These are phyloP conservation scores for Hoplodrina blanda DNA, from an alignment of 2,888 invertebrate species.

Conservation along the genomic window DNA sequence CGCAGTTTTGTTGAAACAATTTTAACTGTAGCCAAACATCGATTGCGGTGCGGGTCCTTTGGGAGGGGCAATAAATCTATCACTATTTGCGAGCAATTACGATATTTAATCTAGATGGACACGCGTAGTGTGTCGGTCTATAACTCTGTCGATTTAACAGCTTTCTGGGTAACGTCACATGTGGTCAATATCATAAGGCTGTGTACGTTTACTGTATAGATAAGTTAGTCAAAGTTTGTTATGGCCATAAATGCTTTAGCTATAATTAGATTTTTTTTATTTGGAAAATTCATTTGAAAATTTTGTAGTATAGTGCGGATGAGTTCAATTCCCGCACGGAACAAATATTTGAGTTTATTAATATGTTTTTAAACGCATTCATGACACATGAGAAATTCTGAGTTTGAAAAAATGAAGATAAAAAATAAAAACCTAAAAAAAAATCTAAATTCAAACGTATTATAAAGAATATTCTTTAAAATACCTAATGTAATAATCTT, in stretches of 20 bases:
- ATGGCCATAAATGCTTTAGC: neutral
- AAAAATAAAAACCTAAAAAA: too few species aligned
- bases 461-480: too few species aligned
- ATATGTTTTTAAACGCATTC: too few species aligned
- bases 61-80: slow-evolving; percentile 47
- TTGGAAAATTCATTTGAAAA: too few species aligned
- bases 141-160: slow-evolving; percentile 43
- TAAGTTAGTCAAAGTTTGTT: neutral
- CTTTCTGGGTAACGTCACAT: slow-evolving; percentile 34
- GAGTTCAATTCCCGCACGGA: too few species aligned
- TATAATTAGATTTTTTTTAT: too few species aligned
- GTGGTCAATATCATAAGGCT: slow-evolving; percentile 26
- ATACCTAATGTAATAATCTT: too few species aligned
- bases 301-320: too few species aligned
- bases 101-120: slow-evolving; percentile 50
- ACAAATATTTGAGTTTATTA: too few species aligned
- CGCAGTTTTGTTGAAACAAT: slow-evolving; percentile 11
- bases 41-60: slow-evolving; percentile 15
- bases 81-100: slow-evolving; percentile 52
- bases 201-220: slow-evolving; percentile 5
- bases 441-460: too few species aligned
- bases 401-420: too few species aligned
- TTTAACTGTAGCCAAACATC: slow-evolving; percentile 29
- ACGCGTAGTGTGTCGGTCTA: slow-evolving; percentile 28
- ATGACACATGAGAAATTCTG: too few species aligned